Evolutionary conservation across 2,113 vertebrate genomes (phyloP).

Genomic region (Pollachius pollachius): DNA sequence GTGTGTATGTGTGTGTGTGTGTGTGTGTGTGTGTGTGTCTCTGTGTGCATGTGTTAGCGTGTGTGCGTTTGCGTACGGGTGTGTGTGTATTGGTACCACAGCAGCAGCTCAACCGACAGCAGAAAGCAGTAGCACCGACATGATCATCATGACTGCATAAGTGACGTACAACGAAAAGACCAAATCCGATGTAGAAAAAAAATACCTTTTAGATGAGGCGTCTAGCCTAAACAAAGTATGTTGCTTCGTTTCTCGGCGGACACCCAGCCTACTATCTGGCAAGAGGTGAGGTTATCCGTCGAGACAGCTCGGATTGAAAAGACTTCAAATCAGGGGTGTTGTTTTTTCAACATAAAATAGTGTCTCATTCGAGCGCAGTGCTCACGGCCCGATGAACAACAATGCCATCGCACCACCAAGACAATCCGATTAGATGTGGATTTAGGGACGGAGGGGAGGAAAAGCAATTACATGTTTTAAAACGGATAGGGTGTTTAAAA

Average conservation of each 20-base stretch:
- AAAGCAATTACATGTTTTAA: slow-evolving; percentile 71
- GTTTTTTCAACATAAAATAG: background rate
- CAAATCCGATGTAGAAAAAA: slow-evolving; percentile 18
- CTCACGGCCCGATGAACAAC: slow-evolving; percentile 51
- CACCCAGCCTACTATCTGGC: background rate
- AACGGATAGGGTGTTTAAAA: slow-evolving; percentile 53
- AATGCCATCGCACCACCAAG: slow-evolving; percentile 45
- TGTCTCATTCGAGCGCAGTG: slow-evolving; percentile 50
- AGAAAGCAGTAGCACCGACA: no score
- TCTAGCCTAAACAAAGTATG: background rate
- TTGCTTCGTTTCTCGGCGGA: background rate
- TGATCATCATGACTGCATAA: no score
- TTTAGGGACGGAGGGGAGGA: slow-evolving; percentile 43
- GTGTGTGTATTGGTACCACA: no score
- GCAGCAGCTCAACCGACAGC: no score
- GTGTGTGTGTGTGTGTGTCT: no score
- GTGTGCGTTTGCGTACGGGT: no score
- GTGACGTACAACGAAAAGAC: no score
- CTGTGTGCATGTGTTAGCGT: no score
- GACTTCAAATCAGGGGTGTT: background rate
- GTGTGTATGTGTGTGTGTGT: no score
- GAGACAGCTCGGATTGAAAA: background rate
- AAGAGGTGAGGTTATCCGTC: background rate
- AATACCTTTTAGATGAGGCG: background rate
- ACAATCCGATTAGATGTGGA: slow-evolving; percentile 62